Percentiles rank a stretch among this genome's conserved stretches.
Conservation (phyloP, 2,113 vertebrate genomes). For the Uropsilus gracilis region DNA sequence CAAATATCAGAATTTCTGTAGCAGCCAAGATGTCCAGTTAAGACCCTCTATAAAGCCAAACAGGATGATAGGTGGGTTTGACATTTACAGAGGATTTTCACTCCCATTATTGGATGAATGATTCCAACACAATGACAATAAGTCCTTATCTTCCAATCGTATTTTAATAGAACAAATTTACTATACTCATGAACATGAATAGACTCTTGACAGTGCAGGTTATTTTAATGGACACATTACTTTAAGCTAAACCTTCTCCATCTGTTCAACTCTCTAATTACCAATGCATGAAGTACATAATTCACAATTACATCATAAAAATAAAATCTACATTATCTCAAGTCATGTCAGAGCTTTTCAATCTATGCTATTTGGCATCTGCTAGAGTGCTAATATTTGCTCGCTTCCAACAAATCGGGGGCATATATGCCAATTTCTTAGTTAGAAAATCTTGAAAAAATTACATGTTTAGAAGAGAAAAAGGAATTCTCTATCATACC, state of each 20-base stretch:
- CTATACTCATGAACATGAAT: conserved; percentile 82
- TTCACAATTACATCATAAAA: conserved; percentile 85
- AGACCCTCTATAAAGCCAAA: conserved; percentile 21
- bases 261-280: conserved; percentile 91
- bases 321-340: conserved; percentile 88
- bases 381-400: conserved; percentile 76
- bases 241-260: conserved; percentile 90
- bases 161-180: conserved; percentile 83
- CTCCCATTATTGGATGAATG: conserved; percentile 41
- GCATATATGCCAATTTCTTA: background rate
- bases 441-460: conserved; percentile 46
- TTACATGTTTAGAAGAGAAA: background rate
- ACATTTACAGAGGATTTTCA: conserved; percentile 46
- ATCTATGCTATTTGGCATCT: conserved; percentile 87
- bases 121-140: conserved; percentile 55
- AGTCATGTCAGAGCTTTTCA: conserved; percentile 87
- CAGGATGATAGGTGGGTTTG: conserved; percentile 26
- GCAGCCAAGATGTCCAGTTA: conserved; percentile 52
- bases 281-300: conserved; percentile 85
- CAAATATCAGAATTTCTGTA: conserved; percentile 41
- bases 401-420: conserved; percentile 51
- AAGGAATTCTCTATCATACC: background rate
- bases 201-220: conserved; percentile 88
- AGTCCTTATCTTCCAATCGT: conserved; percentile 68
- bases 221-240: conserved; percentile 89